Base-by-base conservation (phyloP, 2,888 invertebrate genomes). In the Himalopsyche japonica region DNA sequence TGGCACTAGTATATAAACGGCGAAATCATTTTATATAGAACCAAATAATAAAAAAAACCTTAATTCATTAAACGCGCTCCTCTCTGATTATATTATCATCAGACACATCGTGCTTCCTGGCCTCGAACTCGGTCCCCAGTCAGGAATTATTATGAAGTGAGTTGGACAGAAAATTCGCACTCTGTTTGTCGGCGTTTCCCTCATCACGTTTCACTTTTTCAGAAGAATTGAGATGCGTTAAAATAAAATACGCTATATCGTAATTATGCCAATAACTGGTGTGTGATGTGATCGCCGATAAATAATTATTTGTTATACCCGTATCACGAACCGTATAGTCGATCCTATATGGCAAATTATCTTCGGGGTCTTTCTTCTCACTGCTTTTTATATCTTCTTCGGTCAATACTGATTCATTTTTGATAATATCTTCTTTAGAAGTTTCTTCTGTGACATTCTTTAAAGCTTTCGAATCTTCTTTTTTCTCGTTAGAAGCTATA, bases 231-330 rank as follows among this genome's bases (percentile, higher is more conserved):
- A 93, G 89, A 88, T 90, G 90, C 18, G 91, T 92, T 80, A 94
- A 89, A 83, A 94, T 91, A 89, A 95, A 95, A 89, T 93, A 93
- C 24, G 94, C 94, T 48, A 94, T 92, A 87, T 95, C 95, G 81
- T 92, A 92, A 88, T 93, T 94, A 87, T 90, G 92, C 95, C 95
- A 95, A 89, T 95, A 95, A 43, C 93, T 92, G 0, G 94, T 94
- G 89, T 95, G 95, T 0, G 94, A 93, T 47, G 93, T 93, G 80
- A 94, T 90, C 70, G 93, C 93, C 77, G 93, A 92, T 81, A 94
- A 90, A 89, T 94, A 94, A 87, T 93, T 92, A 87, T 92, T 92
- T 78, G 93, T 93, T 88, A 94, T 90, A 82, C 93, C 93, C 47
- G 93, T 92, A 81, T 93, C 93, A 86, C 91, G 90, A 82, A 94